Conservation (phyloP, 2,888 invertebrate genomes). For the Nomada fabriciana region DNA sequence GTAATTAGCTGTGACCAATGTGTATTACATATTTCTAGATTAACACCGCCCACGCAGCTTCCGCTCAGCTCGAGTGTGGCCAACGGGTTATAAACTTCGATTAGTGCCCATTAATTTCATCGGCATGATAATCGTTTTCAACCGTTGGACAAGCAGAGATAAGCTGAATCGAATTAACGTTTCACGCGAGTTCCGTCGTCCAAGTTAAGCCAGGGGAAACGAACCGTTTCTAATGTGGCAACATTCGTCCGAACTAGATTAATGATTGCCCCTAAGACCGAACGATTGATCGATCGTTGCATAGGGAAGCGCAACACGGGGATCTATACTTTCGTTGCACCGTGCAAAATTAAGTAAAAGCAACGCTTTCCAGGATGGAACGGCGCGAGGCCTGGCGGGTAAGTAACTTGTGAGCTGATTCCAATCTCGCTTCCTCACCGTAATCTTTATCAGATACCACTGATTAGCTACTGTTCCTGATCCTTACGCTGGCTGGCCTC, state of each 20-base stretch:
- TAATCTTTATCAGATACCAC: constrained; percentile 38
- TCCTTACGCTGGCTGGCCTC: constrained; percentile 3
- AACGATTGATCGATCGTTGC: constrained; percentile 2
- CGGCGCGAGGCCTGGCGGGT: not conserved
- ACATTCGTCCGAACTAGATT: constrained; percentile 6
- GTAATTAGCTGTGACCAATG: too few species aligned
- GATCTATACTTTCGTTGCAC: constrained; percentile 3
- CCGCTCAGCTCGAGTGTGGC: constrained; percentile 12
- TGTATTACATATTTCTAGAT: constrained; percentile 36
- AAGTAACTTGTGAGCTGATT: constrained; percentile 23
- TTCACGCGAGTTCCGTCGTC: constrained; percentile 22
- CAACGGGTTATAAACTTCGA: constrained; percentile 67
- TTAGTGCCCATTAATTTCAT: constrained; percentile 68
- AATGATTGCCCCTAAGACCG: constrained; percentile 2
- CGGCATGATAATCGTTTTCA: constrained; percentile 60
- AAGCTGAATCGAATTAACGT: constrained; percentile 42
- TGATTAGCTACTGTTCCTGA: constrained; percentile 44
- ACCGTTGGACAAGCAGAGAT: constrained; percentile 44
- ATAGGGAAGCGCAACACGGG: too few species aligned
- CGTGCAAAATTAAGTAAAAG: constrained; percentile 23
- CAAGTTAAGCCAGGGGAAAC: not conserved
- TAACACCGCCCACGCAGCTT: constrained; percentile 33
- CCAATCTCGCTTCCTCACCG: constrained; percentile 32
- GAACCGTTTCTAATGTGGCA: not conserved
- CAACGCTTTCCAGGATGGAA: constrained; percentile 1